Conservation (phyloP, 2,888 invertebrate genomes). For the Melolontha melolontha region DNA sequence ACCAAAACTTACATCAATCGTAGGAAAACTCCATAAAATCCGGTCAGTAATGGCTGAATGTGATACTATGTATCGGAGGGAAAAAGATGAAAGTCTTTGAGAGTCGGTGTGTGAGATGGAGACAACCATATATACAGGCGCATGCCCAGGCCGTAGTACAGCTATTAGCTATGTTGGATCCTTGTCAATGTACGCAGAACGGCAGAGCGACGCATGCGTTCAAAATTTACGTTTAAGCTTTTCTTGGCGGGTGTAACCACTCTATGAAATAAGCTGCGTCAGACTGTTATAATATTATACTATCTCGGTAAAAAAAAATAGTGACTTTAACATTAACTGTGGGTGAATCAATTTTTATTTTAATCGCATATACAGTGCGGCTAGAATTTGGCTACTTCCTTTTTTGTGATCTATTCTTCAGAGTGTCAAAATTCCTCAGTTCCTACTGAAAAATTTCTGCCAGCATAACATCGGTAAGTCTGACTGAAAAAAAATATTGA, state of each 20-base stretch:
- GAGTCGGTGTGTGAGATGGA: conserved; percentile 32
- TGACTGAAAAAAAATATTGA: not conserved
- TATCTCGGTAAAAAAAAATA: conserved; percentile 51
- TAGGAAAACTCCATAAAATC: conserved; percentile 56
- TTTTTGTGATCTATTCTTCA: conserved; percentile 6
- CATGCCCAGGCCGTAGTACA: conserved; percentile 53
- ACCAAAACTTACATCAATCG: conserved; percentile 54
- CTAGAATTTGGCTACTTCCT: conserved; percentile 3
- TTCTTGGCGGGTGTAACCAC: conserved; percentile 63
- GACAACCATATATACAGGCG: conserved; percentile 49
- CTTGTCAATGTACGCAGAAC: conserved; percentile 52
- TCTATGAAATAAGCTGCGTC: conserved; percentile 52
- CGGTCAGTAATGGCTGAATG: conserved; percentile 54
- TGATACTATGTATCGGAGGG: conserved; percentile 43
- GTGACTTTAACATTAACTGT: conserved; percentile 10
- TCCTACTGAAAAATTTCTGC: conserved; percentile 30
- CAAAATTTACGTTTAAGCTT: conserved; percentile 56
- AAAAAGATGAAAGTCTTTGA: conserved; percentile 35
- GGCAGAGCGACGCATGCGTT: conserved; percentile 59
- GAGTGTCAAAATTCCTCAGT: conserved; percentile 10
- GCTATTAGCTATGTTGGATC: conserved; percentile 53
- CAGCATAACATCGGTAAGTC: conserved; percentile 16
- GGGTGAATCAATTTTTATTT: conserved; percentile 17
- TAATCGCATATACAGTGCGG: conserved; percentile 6
- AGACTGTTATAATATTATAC: conserved; percentile 57